These are phyloP conservation scores for Laticauda laticaudata DNA, from an alignment of 2,113 vertebrate species.

Conservation along the genomic window DNA sequence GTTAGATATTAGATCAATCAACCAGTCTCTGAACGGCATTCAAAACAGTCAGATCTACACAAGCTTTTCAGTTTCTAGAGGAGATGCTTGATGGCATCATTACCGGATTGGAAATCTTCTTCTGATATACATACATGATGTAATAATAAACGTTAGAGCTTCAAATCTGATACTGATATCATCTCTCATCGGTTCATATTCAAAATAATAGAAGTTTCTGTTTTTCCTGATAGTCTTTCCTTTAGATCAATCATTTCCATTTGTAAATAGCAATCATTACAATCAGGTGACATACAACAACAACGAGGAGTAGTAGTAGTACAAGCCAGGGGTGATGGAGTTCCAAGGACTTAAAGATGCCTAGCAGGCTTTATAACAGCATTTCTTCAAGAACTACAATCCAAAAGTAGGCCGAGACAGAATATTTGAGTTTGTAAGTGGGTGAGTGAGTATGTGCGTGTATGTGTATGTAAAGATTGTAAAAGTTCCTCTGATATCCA, in stretches of 20 bases:
- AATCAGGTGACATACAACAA: neutral
- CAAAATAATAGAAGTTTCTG: neutral
- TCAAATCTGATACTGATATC: neutral
- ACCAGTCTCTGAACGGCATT: neutral
- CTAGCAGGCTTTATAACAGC: neutral
- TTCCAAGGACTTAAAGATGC: neutral
- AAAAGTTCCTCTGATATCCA: neutral
- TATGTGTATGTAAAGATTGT: neutral
- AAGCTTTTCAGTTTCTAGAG: neutral
- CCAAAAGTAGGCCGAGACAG: neutral
- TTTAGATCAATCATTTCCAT: neutral
- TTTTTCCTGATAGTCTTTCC: neutral
- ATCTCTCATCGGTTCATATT: neutral
- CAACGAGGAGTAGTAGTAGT: neutral
- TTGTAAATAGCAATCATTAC: neutral
- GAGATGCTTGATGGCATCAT: neutral
- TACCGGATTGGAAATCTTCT: neutral
- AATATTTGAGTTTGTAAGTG: neutral
- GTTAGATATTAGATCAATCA: neutral
- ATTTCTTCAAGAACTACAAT: neutral
- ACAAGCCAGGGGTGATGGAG: neutral
- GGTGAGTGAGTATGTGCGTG: neutral
- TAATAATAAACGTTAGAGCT: neutral
- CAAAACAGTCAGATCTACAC: neutral
- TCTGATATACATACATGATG: neutral